These are phyloP conservation scores for Psophia crepitans DNA, from an alignment of 2,113 vertebrate species.

Conservation along the genomic window DNA sequence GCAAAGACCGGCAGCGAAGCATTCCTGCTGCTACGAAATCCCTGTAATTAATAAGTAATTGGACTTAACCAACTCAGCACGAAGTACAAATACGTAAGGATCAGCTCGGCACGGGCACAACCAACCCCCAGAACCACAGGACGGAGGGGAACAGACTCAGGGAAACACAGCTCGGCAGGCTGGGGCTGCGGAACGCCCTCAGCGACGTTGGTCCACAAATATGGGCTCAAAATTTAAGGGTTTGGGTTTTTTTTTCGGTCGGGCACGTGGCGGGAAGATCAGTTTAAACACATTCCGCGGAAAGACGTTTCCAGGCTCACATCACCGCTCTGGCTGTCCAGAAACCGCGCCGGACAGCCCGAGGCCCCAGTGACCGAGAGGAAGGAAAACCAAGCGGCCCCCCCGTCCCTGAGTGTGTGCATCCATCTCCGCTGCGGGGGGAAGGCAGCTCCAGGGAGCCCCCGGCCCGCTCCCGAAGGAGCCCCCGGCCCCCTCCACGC, in stretches of 20 bases:
- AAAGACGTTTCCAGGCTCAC: not conserved
- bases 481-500: rapidly evolving
- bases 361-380: not conserved
- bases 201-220: rapidly evolving
- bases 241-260: too few species aligned
- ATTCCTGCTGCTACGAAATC: not conserved
- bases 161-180: not conserved
- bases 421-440: not conserved
- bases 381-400: too few species aligned
- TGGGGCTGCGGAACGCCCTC: not conserved
- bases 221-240: not conserved
- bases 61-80: not conserved
- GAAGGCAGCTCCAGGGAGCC: not conserved
- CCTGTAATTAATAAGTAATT: not conserved
- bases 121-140: not conserved
- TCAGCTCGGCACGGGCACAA: not conserved
- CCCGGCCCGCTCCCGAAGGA: not conserved
- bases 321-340: not conserved
- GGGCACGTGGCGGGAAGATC: too few species aligned
- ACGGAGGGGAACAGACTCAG: not conserved
- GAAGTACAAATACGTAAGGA: not conserved
- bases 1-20: not conserved
- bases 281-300: not conserved
- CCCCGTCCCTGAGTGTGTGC: rapidly evolving
- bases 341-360: not conserved